Percentiles rank a stretch among this genome's conserved stretches.
Evolutionary conservation across 2,888 invertebrate species (phyloP).

Genomic region (Hypomecis punctinalis): DNA sequence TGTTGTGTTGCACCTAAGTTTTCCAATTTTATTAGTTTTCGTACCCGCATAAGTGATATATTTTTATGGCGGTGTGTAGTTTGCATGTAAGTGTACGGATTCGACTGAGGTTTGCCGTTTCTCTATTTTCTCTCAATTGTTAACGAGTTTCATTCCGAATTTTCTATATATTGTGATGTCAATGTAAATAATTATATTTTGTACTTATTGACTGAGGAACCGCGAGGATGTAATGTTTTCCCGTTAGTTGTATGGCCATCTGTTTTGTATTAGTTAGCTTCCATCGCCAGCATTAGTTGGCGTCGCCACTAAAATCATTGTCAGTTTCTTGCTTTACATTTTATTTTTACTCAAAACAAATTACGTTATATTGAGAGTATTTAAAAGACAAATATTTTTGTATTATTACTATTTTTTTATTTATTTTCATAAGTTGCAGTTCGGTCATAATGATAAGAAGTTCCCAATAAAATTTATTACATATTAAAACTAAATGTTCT

Average conservation of each 20-base stretch:
- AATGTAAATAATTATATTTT: constrained; percentile 73
- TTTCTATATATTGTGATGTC: constrained; percentile 63
- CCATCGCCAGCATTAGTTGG: constrained; percentile 28
- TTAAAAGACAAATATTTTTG: constrained; percentile 79
- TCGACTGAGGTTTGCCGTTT: constrained; percentile 52
- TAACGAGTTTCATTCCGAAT: constrained; percentile 65
- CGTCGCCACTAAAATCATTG: constrained; percentile 41
- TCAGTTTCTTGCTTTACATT: constrained; percentile 41
- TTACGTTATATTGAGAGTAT: constrained; percentile 49
- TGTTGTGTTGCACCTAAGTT: constrained; percentile 22
- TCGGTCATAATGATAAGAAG: constrained; percentile 57
- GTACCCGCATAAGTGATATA: constrained; percentile 28
- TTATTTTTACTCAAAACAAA: constrained; percentile 30
- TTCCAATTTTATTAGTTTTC: constrained; percentile 10
- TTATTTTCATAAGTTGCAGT: constrained; percentile 63
- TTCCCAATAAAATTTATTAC: constrained; percentile 75
- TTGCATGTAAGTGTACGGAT: constrained; percentile 52
- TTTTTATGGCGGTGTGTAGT: constrained; percentile 30
- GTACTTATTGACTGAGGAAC: constrained; percentile 71
- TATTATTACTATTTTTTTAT: constrained; percentile 67
- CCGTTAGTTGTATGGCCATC: constrained; percentile 29
- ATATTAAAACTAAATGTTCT: constrained; percentile 54
- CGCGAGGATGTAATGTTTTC: constrained; percentile 2
- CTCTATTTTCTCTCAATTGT: constrained; percentile 45
- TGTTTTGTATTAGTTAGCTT: constrained; percentile 46